A percentile compares a stretch with the other conserved stretches of the same genome.
Conservation (phyloP, 2,113 vertebrate genomes). For the Stictonetta naevosa region DNA sequence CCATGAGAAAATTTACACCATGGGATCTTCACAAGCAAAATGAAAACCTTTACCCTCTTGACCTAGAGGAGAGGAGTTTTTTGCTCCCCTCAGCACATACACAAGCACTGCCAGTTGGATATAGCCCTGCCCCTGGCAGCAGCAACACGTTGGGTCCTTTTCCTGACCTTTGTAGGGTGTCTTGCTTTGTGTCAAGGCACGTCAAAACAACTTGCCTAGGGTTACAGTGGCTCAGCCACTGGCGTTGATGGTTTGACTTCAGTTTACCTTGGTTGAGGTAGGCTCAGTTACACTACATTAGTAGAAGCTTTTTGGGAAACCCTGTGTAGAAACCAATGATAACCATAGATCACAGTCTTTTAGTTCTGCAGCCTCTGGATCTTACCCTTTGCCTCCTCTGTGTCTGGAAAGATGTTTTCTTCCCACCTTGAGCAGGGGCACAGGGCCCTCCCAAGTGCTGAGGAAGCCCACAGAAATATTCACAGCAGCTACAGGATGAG, state of each 20-base stretch:
- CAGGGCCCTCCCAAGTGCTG: background rate
- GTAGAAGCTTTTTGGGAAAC: background rate
- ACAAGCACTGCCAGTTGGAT: background rate
- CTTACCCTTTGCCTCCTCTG: background rate
- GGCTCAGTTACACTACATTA: background rate
- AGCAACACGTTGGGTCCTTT: background rate
- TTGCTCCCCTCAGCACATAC: background rate
- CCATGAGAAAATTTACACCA: background rate
- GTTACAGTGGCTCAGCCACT: background rate
- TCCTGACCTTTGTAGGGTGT: background rate
- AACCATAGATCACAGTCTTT: background rate
- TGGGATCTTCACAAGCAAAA: background rate
- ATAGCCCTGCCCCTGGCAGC: background rate
- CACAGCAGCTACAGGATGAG: background rate
- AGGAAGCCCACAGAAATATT: background rate
- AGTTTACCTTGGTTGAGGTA: background rate
- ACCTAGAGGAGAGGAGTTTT: background rate
- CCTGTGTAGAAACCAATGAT: background rate
- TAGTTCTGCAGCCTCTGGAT: accelerated
- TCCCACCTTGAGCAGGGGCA: background rate
- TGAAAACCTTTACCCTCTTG: background rate
- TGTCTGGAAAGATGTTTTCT: background rate
- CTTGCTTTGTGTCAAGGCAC: background rate
- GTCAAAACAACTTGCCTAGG: background rate
- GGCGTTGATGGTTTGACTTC: background rate